Base-by-base conservation (phyloP, 2,113 vertebrate genomes). In the Hiodon alosoides region DNA sequence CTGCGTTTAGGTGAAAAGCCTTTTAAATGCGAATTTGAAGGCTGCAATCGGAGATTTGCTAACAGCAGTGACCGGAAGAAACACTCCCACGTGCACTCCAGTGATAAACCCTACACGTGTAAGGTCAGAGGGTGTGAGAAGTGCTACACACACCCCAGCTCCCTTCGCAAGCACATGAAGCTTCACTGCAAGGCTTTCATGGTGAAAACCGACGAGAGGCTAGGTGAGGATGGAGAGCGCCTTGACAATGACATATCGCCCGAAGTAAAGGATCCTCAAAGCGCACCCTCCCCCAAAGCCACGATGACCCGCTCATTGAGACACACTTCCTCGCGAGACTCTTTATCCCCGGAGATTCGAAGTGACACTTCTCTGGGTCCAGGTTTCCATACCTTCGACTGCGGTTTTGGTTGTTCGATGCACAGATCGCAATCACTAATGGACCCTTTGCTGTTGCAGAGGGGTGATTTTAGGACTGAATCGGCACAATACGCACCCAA, bases 1-100 rank as follows among this genome's bases (percentile, higher is more conserved):
- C 87, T 59, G 83, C 79, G 72, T 89, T 86, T 86, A 91, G 91
- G 91, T 88, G 79, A 92, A 83, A 92, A 91, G 83, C 86, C 87
- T 58, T 93, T 93, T 84, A 88, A 87, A 84, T 90, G 90, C 47
- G 90, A 91, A 80, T 93, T 90, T 79, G 78, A 91, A 52, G 88
- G 89, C 83, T 91, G 87, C 84, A 89, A 83, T 80, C 90, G 89
- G 83, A 85, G 85, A 70, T 90, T 92, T 78, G 89, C 88, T 59
- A 92, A 90, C 87, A 91, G 88, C 86, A 86, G 84, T 70, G 87
- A 90, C 85, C 64, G 87, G 78, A 88, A 90, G 87, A 91, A 85
- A 74, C 91, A 87, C 51, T 90, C 86, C 71, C 85, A 86, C 60
- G 86, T 89, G 51, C 83, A 92, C 74, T 88, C 84, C 80, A 88